Conservation (phyloP, 2,797 vertebrate species). For the Microctenopoma stevenorrisi region DNA sequence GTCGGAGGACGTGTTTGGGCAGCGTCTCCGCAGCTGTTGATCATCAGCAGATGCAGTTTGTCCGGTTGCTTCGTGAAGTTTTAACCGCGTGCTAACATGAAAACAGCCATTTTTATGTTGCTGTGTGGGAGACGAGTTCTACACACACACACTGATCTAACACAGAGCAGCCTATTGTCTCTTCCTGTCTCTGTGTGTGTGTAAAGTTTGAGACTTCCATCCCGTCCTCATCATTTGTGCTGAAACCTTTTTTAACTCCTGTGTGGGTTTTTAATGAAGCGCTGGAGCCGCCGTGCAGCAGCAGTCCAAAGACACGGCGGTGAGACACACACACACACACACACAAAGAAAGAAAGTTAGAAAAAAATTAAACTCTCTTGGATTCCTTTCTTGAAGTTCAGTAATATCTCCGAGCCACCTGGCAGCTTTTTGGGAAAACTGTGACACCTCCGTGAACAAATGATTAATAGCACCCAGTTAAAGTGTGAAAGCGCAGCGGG, state of each 20-base stretch:
- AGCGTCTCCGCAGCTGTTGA: too few relatives aligned
- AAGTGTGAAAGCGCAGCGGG: constrained; percentile 38
- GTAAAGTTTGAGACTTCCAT: not conserved
- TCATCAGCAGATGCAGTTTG: too few relatives aligned
- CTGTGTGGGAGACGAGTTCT: too few relatives aligned
- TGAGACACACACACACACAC: not conserved
- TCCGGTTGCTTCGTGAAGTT: too few relatives aligned
- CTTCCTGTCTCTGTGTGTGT: not conserved
- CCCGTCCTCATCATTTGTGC: constrained; percentile 6
- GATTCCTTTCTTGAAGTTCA: constrained; percentile 23
- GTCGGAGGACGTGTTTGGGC: too few relatives aligned
- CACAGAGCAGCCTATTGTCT: not conserved
- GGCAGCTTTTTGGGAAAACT: constrained; percentile 4
- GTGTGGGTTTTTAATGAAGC: constrained; percentile 18
- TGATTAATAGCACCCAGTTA: constrained; percentile 49
- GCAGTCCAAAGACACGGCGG: not conserved
- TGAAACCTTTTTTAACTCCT: not conserved
- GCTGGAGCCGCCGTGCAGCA: not conserved
- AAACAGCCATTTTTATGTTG: too few relatives aligned
- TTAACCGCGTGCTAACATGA: too few relatives aligned
- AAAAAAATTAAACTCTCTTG: constrained; percentile 5
- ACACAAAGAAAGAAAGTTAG: not conserved
- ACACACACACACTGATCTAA: too few relatives aligned
- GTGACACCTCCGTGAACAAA: constrained; percentile 37
- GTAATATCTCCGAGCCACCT: constrained; percentile 10